A percentile compares a stretch with the other conserved stretches of the same genome.
These are phyloP conservation scores for Pelusios castaneus DNA, from an alignment of 2,113 vertebrate species.

Conservation along the genomic window DNA sequence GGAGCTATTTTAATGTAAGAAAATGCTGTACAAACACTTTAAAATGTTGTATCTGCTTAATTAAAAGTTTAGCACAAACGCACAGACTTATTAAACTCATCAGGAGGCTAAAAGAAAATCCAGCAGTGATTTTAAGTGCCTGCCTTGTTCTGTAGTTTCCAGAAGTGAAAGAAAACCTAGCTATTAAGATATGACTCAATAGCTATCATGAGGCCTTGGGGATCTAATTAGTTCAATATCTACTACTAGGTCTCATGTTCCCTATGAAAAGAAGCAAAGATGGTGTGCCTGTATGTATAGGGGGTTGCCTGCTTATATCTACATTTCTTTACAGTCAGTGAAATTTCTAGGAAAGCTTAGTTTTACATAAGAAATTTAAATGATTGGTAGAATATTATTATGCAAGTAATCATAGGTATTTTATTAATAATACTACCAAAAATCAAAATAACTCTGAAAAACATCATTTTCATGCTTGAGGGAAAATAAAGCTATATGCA, in stretches of 20 bases:
- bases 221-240: constrained; percentile 65
- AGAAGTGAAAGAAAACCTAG: constrained; percentile 16
- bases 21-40: neutral
- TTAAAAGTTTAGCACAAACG: neutral
- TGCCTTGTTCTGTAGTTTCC: constrained; percentile 23
- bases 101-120: constrained; percentile 46
- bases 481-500: neutral
- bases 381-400: neutral
- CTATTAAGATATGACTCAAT: constrained; percentile 11
- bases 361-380: neutral
- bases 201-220: neutral
- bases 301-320: neutral
- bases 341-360: constrained; percentile 9
- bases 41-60: constrained; percentile 11
- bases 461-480: neutral
- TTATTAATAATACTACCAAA: neutral
- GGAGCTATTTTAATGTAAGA: neutral
- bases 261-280: neutral
- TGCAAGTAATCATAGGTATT: neutral
- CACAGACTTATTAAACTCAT: constrained; percentile 3
- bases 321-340: neutral
- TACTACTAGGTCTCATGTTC: constrained; percentile 19
- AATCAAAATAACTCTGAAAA: constrained; percentile 17
- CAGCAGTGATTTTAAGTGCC: constrained; percentile 22
- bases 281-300: neutral